These are phyloP conservation scores for Trypoxylon attenuatum DNA, from an alignment of 2,888 invertebrate genomes.

Conservation along the genomic window DNA sequence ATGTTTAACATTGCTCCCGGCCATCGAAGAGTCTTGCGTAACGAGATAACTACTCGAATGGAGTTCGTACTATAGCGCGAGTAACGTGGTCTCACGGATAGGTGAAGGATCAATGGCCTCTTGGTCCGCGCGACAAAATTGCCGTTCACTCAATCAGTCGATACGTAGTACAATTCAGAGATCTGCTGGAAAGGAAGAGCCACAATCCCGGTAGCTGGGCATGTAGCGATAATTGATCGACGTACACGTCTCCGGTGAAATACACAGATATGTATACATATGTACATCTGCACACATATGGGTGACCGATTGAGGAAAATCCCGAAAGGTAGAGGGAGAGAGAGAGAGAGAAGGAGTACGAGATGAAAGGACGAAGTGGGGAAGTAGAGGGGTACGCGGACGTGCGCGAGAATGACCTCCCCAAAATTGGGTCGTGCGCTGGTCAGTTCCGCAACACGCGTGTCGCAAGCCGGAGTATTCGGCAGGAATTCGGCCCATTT, in stretches of 20 bases:
- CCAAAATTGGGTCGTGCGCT: slow-evolving; percentile 54
- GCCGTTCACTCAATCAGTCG: slow-evolving; percentile 25
- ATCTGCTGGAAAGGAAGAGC: slow-evolving; percentile 20
- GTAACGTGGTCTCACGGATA: no score
- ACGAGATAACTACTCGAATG: no score
- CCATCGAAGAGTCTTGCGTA: no score
- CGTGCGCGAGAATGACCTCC: slow-evolving; percentile 19
- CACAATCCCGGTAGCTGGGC: slow-evolving; percentile 20
- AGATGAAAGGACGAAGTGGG: not conserved
- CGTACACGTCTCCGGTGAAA: slow-evolving; percentile 5
- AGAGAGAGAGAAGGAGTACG: slow-evolving; percentile 3
- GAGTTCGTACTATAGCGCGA: no score
- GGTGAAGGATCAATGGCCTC: not conserved
- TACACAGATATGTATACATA: not conserved
- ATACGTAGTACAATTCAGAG: slow-evolving; percentile 12
- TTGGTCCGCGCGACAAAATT: not conserved
- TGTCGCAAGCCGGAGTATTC: slow-evolving; percentile 49
- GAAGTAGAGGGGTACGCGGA: not conserved
- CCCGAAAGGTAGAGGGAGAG: not conserved
- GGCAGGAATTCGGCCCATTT: slow-evolving; percentile 59
- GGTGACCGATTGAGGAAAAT: slow-evolving; percentile 35
- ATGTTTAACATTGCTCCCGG: no score
- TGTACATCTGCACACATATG: not conserved
- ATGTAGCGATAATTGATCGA: slow-evolving; percentile 39
- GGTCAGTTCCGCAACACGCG: slow-evolving; percentile 43